Evolutionary conservation across 2,113 vertebrate genomes (phyloP), one percentile per base, ranked within the genome.

Genomic region (Sus scrofa): DNA sequence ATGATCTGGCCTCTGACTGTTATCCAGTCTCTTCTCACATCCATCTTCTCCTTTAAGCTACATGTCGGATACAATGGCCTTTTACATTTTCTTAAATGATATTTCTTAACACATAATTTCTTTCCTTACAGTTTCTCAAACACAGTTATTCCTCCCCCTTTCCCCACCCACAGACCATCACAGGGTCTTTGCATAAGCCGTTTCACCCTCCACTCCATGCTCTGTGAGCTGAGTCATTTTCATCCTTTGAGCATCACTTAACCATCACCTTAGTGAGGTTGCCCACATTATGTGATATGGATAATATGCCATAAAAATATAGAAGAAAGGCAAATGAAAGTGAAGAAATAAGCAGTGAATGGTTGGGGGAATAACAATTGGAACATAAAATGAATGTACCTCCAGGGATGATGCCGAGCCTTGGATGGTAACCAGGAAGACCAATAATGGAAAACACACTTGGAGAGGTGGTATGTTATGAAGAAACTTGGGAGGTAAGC

Each of bases 301-400:
- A 60, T 70, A 73, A 20, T 7, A 44, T 70, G 32, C 5, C 27
- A 82, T 58, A 73, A 34, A 77, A 95, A 81, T 32, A 14, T 10
- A 74, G 24, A 93, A 84, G 32, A 44, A 79, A 87, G 32, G 30
- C 54, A 88, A 94, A 87, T 52, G 65, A 58, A 94, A 65, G 10
- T 56, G 22, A 94, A 71, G 24, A 70, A 93, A 73, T 74, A 39
- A 86, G 24, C 52, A 77, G 34, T 75, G 50, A 87, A 73, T 63
- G 10, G 22, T 71, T 78, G 5, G 26, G 7, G 50, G 11, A n/a
- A 18, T 26, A 15, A 77, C 65, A 86, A 63, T 27, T 74, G 70
- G 52, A 94, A 44, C 22, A 65, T 16, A 68, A 91, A 32, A 19
- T 24, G 13, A 32, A 54, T 30, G 18, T 34, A 78, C 75, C 34